Evolutionary conservation across 1,140 invertebrate species (phyloP).

Genomic region (Drosophila elegans): DNA sequence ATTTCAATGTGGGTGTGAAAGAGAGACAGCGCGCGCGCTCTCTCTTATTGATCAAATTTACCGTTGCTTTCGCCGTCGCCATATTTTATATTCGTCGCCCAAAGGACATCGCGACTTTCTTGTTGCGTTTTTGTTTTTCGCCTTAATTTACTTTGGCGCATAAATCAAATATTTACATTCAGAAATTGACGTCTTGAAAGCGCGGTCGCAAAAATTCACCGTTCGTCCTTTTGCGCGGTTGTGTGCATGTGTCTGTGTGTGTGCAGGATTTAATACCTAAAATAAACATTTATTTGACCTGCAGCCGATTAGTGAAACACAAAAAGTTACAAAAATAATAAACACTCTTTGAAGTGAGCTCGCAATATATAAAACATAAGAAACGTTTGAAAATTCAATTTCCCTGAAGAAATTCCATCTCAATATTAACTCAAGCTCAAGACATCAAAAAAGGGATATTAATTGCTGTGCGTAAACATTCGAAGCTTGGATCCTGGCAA

Average conservation of each 20-base stretch:
- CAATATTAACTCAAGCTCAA: conserved; percentile 68
- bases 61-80: conserved; percentile 47
- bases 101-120: conserved; percentile 31
- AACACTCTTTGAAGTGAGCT: conserved; percentile 61
- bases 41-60: conserved; percentile 36
- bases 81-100: conserved; percentile 23
- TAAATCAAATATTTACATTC: conserved; percentile 85
- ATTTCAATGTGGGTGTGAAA: conserved; percentile 34
- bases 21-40: conserved; percentile 25
- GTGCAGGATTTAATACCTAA: conserved; percentile 43
- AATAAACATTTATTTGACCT: conserved; percentile 63
- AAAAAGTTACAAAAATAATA: conserved; percentile 7
- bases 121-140: conserved; percentile 63
- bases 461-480: conserved; percentile 57
- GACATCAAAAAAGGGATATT: conserved; percentile 71
- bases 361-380: conserved; percentile 1
- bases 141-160: conserved; percentile 80
- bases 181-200: conserved; percentile 82
- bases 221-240: conserved; percentile 39
- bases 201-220: conserved; percentile 62
- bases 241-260: conserved; percentile 13
- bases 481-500: conserved; percentile 29
- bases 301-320: conserved; percentile 38
- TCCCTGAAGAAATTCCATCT: conserved; percentile 32
- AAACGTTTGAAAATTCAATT: conserved; percentile 8